Percentiles rank a stretch among this genome's conserved stretches.
Evolutionary conservation across 2,113 vertebrate species (phyloP).

Genomic region (Hirundichthys speculiger): DNA sequence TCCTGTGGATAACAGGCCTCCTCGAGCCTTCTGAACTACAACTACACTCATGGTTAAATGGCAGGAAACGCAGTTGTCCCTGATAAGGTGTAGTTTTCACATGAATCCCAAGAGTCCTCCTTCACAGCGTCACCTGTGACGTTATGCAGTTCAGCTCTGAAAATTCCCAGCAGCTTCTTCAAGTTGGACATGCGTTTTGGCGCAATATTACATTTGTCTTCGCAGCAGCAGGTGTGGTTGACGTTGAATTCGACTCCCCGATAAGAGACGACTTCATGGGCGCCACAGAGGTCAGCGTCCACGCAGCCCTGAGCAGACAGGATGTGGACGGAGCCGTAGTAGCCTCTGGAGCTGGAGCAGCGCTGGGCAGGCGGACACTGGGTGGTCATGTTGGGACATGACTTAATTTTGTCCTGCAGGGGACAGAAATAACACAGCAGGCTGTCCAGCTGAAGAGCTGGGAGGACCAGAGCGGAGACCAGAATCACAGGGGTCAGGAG

Average conservation of each 20-base stretch:
- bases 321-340: slow-evolving; percentile 46
- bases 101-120: slow-evolving; percentile 38
- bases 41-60: background rate
- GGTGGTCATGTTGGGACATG: slow-evolving; percentile 52
- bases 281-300: slow-evolving; percentile 51
- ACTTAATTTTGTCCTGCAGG: slow-evolving; percentile 44
- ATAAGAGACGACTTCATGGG: slow-evolving; percentile 15
- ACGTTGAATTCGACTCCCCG: slow-evolving; percentile 50
- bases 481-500: slow-evolving; percentile 36
- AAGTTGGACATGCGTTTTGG: background rate
- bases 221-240: slow-evolving; percentile 72
- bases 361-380: slow-evolving; percentile 55
- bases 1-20: slow-evolving; percentile 32
- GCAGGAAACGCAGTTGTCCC: background rate
- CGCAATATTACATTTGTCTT: slow-evolving; percentile 57
- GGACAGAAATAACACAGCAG: slow-evolving; percentile 71
- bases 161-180: slow-evolving; percentile 43
- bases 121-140: background rate
- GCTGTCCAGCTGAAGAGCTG: slow-evolving; percentile 15
- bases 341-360: slow-evolving; percentile 63
- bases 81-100: slow-evolving; percentile 41
- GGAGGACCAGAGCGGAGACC: slow-evolving; percentile 21
- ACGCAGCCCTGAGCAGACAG: slow-evolving; percentile 73
- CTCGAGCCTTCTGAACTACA: background rate
- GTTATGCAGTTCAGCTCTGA: background rate